Conservation (phyloP, 2,113 vertebrate genomes). For the Strigops habroptila region DNA sequence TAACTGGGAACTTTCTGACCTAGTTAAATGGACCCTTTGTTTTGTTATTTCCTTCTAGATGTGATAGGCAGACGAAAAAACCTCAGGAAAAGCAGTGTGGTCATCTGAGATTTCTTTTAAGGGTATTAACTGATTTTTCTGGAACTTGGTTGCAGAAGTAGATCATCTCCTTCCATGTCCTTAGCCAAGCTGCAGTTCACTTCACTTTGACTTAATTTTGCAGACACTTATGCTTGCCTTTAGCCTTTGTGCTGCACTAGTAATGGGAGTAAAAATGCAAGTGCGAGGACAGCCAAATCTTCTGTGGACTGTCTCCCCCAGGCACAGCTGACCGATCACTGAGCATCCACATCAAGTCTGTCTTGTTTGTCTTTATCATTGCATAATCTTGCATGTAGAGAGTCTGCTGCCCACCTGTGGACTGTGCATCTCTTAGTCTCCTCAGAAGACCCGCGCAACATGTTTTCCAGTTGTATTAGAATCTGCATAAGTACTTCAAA, state of each 20-base stretch:
- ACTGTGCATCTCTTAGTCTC: neutral
- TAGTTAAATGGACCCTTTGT: slow-evolving; percentile 29
- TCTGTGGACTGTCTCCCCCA: neutral
- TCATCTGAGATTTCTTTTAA: slow-evolving; percentile 13
- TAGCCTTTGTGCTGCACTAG: neutral
- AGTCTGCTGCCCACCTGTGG: neutral
- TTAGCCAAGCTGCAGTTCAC: neutral
- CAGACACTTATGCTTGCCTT: neutral
- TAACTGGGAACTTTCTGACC: neutral
- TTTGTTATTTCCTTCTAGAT: slow-evolving; percentile 22
- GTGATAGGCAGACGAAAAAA: slow-evolving; percentile 5
- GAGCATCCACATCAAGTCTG: neutral
- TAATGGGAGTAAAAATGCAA: neutral
- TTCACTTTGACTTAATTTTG: neutral
- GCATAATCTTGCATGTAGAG: neutral
- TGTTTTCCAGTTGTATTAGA: neutral
- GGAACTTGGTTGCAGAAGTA: neutral
- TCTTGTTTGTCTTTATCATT: neutral
- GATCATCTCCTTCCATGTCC: neutral
- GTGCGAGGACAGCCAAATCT: neutral
- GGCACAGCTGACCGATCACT: neutral
- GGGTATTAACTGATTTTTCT: slow-evolving; percentile 1
- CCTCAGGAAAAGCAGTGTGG: neutral
- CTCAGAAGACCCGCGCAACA: accelerated
- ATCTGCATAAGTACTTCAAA: neutral